phyloP scores from a whole-genome alignment of 2,113 vertebrate species.

The Laticauda colubrina region DNA sequence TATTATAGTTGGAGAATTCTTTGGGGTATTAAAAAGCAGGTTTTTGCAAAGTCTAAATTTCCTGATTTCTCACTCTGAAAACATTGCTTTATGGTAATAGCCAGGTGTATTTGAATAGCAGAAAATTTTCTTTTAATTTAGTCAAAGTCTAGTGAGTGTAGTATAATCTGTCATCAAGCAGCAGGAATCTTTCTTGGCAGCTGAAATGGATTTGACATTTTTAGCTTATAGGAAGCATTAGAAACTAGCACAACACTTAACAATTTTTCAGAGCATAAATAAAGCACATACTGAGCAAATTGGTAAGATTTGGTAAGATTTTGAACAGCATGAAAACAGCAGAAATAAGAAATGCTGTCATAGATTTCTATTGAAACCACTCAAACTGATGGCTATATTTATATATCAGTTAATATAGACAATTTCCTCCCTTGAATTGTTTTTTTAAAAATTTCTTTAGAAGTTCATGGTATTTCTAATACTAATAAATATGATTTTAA shows the following conservation, averaged over 20 bases:
- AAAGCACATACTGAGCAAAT: constrained; percentile 18
- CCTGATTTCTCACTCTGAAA: constrained; percentile 13
- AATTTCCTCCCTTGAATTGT: background rate
- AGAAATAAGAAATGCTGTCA: background rate
- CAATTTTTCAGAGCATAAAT: constrained; percentile 29
- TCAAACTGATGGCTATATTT: background rate
- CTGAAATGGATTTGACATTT: constrained; percentile 47
- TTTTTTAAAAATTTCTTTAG: background rate
- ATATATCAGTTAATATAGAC: background rate
- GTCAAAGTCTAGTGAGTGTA: constrained; percentile 34
- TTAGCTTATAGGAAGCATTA: constrained; percentile 31
- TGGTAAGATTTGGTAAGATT: constrained; percentile 24
- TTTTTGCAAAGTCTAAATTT: constrained; percentile 18
- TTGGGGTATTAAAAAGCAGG: constrained; percentile 21
- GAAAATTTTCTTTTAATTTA: constrained; percentile 26
- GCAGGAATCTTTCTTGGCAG: constrained; percentile 39
- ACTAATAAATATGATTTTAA: background rate
- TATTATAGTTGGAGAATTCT: constrained; percentile 13
- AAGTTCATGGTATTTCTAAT: background rate
- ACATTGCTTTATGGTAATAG: background rate
- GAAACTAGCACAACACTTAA: constrained; percentile 1
- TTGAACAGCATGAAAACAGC: constrained; percentile 16
- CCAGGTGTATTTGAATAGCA: constrained; percentile 17
- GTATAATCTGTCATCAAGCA: constrained; percentile 41
- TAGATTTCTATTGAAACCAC: constrained; percentile 1